These are phyloP conservation scores for Eupsilia transversa DNA, from an alignment of 2,888 invertebrate species.

Conservation along the genomic window DNA sequence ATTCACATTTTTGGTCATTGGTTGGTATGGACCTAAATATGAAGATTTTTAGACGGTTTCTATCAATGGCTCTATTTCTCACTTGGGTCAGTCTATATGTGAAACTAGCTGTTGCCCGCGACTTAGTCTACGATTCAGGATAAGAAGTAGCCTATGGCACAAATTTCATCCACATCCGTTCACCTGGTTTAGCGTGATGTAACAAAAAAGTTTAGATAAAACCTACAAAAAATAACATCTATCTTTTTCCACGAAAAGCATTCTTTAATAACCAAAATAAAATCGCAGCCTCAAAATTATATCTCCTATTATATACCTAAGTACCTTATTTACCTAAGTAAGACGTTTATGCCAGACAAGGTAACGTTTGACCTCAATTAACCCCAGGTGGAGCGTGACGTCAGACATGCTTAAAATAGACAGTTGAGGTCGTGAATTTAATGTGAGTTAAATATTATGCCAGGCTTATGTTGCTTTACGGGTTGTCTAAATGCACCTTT, in stretches of 20 bases:
- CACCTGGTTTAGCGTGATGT: too few relatives aligned
- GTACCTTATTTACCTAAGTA: constrained; percentile 12
- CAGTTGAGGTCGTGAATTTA: neutral
- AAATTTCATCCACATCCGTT: too few relatives aligned
- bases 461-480: neutral
- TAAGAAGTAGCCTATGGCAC: too few relatives aligned
- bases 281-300: neutral
- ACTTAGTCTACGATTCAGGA: too few relatives aligned
- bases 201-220: too few relatives aligned
- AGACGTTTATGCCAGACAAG: constrained; percentile 8
- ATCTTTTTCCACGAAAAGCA: neutral
- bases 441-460: neutral
- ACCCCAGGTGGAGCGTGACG: constrained; percentile 24
- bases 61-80: neutral
- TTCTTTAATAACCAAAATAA: neutral
- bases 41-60: neutral
- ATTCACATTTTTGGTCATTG: too few relatives aligned
- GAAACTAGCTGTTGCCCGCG: too few relatives aligned
- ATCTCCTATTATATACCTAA: constrained; percentile 2
- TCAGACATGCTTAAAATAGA: constrained; percentile 17
- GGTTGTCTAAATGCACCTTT: neutral
- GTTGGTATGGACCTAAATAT: neutral
- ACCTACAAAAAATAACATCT: neutral
- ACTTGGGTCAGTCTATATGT: neutral
- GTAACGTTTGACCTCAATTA: constrained; percentile 29